Evolutionary conservation across 2,797 vertebrate genomes (phyloP), one percentile per base, ranked within the genome.

Genomic region (Eidolon dupreanum): DNA sequence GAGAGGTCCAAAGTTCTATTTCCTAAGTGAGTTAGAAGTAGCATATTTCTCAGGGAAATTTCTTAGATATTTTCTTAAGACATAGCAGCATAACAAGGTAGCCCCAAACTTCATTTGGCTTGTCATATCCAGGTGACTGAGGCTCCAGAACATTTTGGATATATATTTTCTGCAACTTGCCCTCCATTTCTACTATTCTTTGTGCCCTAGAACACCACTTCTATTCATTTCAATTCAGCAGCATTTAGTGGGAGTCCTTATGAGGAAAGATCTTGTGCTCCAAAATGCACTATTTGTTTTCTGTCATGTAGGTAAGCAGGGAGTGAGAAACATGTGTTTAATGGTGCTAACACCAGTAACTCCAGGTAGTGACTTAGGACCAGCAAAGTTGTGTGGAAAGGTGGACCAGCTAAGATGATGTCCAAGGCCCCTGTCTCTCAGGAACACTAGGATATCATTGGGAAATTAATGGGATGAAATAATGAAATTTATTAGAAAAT

Each of bases 1-100:
- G 55, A 93, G 92, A 74, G 97, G 94, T 66, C 70, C 1, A 68
- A 97, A 97, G 81, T 96, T 3, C 36, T 70, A 1, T n/a, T n/a
- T 82, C 93, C 93, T 96, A 87, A 9, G 73, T 20, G 11, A 94
- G 55, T 87, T 96, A 70, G 38, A 93, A 71, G 88, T 43, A 93
- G 57, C 22, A 28, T 13, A 71, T 55, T 87, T 92, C 24, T 74
- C 3, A 6, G 38, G 26, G 57, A 89, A 66, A 68, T 46, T 17
- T 88, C 53, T 77, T 59, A 75, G 75, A 26, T 90, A 55, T 65
- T 78, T 59, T 19, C 28, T 88, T 71, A 82, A 46, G 26, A 68
- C 24, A 68, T 0, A 11, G 33, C 7, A 36, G 19, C 43, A 73
- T 43, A 94, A 55, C 92, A 43, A 90, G 89, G n/a, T 94, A 68